A percentile compares a stretch with the other conserved stretches of the same genome.
Evolutionary conservation across 1,140 invertebrate species (phyloP).

Genomic region (Hormaphis cornu): DNA sequence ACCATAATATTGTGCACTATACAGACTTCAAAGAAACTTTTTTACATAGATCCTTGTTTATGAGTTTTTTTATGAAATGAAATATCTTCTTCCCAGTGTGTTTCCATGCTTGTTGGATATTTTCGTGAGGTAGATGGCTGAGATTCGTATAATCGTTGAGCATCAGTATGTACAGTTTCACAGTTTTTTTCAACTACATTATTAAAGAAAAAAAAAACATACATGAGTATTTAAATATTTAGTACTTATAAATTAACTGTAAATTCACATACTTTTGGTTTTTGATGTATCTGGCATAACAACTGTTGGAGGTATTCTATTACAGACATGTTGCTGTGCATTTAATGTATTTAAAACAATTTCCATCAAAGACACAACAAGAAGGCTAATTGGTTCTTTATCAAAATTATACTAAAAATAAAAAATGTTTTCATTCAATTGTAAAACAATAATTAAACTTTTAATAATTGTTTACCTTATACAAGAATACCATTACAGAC

Average conservation of each 20-base stretch:
- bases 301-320: conserved; percentile 65
- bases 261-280: conserved; percentile 51
- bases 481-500: conserved; percentile 85
- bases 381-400: conserved; percentile 64
- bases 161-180: conserved; percentile 34
- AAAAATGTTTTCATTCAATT: conserved; percentile 21
- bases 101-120: conserved; percentile 51
- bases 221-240: not conserved
- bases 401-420: conserved; percentile 80
- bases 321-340: conserved; percentile 78
- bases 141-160: conserved; percentile 37
- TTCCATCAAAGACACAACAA: conserved; percentile 71
- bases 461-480: conserved; percentile 63
- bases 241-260: too few species aligned
- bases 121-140: conserved; percentile 41
- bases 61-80: conserved; percentile 33
- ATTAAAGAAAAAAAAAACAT: not conserved
- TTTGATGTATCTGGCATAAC: conserved; percentile 52
- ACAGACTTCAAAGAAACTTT: conserved; percentile 42
- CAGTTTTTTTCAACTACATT: conserved; percentile 11
- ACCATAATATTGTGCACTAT: conserved; percentile 41
- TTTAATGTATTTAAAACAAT: conserved; percentile 92
- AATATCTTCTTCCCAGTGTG: conserved; percentile 56
- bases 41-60: conserved; percentile 28
- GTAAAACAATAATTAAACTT: not conserved